Evolutionary conservation across 2,888 invertebrate genomes (phyloP), one percentile per base, ranked within the genome.

Genomic region (Geotrupes spiniger): DNA sequence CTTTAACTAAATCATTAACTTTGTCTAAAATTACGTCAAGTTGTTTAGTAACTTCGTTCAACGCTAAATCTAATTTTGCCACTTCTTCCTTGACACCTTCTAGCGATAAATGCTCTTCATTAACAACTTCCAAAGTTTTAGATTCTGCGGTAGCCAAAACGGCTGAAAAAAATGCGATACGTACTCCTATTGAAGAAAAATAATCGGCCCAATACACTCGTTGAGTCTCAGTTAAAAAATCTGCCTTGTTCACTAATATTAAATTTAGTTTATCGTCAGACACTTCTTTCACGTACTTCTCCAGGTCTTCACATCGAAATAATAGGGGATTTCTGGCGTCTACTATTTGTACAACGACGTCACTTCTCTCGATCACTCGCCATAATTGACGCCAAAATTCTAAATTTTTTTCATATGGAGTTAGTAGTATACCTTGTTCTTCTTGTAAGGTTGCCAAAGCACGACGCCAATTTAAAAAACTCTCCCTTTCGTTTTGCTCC

Each of bases 371-470:
- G n/a, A 99, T 83, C 0, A 99, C 98, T 60, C 98, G 81, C 99
- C 99, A 99, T 25, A 99, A 71, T 70, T 99, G 99, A 38, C 96
- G 82, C 99, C 99, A 99, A 62, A 99, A 91, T 69, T 99, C 96
- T 12, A 98, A 72, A 74, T 99, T 99, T 65, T 93, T 89, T 67
- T 99, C 99, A 73, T 94, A 99, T 0, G 99, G 99, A 0, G 99
- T 99, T 54, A 99, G 74, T 0, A 90, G 78, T 2, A 97, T 77
- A 0, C 85, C 86, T 36, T 94, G 84, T 10, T 83, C 78, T 58
- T 91, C 88, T 70, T 89, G 90, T 10, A 93, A 68, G 16, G 82
- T 70, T 2, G 93, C 87, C 44, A 99, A 76, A 45, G 84, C 78
- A 40, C 92, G 80, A 53, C 97, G 78, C 99, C 99, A 99, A 46